Evolutionary conservation across 2,888 invertebrate species (phyloP), one percentile per base, ranked within the genome.

Genomic region (Campoplex capitator): DNA sequence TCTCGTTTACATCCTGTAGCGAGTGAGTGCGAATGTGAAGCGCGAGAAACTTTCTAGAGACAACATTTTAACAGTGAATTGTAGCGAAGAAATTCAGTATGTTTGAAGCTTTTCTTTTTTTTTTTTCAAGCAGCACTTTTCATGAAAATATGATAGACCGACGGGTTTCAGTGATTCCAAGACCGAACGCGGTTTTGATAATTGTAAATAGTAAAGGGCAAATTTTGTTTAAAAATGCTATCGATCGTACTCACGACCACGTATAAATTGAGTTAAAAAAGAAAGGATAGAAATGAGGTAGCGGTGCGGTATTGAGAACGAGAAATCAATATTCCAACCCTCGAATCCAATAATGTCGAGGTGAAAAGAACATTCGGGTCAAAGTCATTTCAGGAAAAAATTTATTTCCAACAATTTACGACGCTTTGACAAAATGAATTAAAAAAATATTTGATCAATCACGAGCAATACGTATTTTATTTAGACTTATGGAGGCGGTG

Each of bases 1-100:
- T 79, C 73, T 35, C 35, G 35, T 67, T n/a, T 51, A 58, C 79
- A 74, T 48, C 74, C 79, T 67, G 54, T 56, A 58, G 42, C 48
- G 79, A 79, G 38, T 79, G 28, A 45, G 42, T 71, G 45, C 32
- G n/a, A 58, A 70, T 71, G 45, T 32, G n/a, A 58, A 70, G 54
- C 38, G 79, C 38, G 79, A 54, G 32, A 32, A 45, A 79, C 45
- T 56, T 42, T 45, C 42, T 28, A 67, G 70, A 56, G 78, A 70
- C 70, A 70, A 70, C 70, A 45, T 65, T 71, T 71, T 70, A 42
- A 38, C 79, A 28, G 32, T 16, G 32, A 62, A 28, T 62, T 32
- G 58, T 62, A 62, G 58, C 13, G 13, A 6, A 6, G 4, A 62
- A 28, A 62, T 13, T 32, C 58, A 6, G 32, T 32, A 62, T 9